Base-by-base conservation (phyloP, 2,797 vertebrate species). In the Darevskia nairensis region DNA sequence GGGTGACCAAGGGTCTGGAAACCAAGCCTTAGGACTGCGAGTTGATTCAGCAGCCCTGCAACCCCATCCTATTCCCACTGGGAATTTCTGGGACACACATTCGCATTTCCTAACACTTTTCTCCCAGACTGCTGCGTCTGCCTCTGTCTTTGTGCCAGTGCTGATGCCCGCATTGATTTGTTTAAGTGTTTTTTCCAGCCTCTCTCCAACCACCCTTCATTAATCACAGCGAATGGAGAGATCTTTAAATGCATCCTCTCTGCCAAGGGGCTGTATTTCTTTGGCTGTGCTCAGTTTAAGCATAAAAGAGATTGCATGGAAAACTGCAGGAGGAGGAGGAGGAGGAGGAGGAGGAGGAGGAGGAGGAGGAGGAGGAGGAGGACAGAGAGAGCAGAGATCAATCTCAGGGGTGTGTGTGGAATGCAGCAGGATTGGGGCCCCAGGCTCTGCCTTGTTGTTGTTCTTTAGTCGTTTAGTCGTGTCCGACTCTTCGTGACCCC, bases 131-230 rank as follows among this genome's bases (percentile, higher is more conserved):
- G 78, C 9, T 39, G 17, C 44, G 55, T 4, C 21, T 44, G 19
- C 27, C 2, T n/a, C 25, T 74, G 61, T 76, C 29, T 32, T 25
- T 10, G 15, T 68, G 29, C 76, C 78, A 81, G 17, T 0, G 50
- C 41, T 46, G 71, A 71, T 39, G 46, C 44, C 64, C 3, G 72
- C 86, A 90, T 90, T 69, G 86, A 82, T 87, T 72, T 77, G 82
- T 61, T 76, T 80, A 88, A 85, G 86, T 84, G 82, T 61, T 64
- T 80, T 44, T 6, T 35, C 61, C 4, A 39, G 55, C 35, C 35
- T 11, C 23, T 59, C 69, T 82, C 50, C 72, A 78, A 15, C 9
- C 8, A 6, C 32, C 21, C 5, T 9, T 71, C 27, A 25, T 61
- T 82, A 85, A 88, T 88, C 83, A 85, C 86, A 71, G 50, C 64